A percentile compares a stretch with the other conserved stretches of the same genome.
Conservation (phyloP, 2,888 invertebrate genomes). For the Athrips mouffetella region DNA sequence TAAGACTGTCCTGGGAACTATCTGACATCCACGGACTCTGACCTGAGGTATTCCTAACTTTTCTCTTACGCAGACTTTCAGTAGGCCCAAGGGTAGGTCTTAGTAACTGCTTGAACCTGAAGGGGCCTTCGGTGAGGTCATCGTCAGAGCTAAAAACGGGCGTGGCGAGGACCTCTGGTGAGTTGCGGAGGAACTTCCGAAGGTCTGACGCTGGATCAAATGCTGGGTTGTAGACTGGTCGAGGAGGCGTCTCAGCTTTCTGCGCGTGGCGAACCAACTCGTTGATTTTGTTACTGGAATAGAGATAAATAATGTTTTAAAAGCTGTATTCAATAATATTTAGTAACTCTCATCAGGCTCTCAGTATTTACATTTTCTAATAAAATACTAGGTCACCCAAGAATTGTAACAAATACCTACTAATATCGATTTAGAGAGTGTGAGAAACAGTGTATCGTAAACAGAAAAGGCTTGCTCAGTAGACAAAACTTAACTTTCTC, state of each 20-base stretch:
- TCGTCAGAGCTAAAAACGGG: slow-evolving; percentile 68
- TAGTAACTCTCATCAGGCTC: neutral
- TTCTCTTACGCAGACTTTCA: slow-evolving; percentile 82
- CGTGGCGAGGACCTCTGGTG: slow-evolving; percentile 69
- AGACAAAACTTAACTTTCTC: no score
- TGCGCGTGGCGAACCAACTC: slow-evolving; percentile 66
- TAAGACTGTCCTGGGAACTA: slow-evolving; percentile 67
- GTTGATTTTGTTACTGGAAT: slow-evolving; percentile 69
- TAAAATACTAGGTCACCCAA: no score
- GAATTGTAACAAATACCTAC: no score
- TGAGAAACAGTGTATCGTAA: no score
- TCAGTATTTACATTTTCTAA: no score
- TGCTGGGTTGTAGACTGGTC: slow-evolving; percentile 50
- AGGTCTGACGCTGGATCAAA: slow-evolving; percentile 69
- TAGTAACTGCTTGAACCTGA: slow-evolving; percentile 82
- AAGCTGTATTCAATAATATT: neutral
- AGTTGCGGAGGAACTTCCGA: slow-evolving; percentile 67
- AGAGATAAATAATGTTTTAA: neutral
- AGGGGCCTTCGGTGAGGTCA: slow-evolving; percentile 81
- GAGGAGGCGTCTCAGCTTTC: slow-evolving; percentile 48
- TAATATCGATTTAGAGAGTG: no score
- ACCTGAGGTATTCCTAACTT: slow-evolving; percentile 68
- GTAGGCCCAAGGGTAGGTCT: slow-evolving; percentile 83
- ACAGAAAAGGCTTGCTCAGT: no score
- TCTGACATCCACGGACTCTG: slow-evolving; percentile 73